A percentile compares a stretch with the other conserved stretches of the same genome.
Conservation (phyloP, 2,113 vertebrate genomes). For the Heterochromis multidens region DNA sequence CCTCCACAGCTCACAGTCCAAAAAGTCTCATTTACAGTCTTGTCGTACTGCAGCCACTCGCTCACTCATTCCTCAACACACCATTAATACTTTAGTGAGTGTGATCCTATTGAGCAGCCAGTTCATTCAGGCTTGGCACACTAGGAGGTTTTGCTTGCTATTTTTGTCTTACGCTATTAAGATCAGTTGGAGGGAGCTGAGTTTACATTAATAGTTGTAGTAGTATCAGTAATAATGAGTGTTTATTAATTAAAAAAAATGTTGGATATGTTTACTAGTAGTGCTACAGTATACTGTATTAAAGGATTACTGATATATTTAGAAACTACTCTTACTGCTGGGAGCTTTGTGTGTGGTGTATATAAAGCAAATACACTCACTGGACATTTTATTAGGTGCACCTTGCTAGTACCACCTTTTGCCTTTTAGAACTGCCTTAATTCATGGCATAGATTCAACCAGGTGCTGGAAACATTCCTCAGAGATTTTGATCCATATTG, state of each 20-base stretch:
- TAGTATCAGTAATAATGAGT: not conserved
- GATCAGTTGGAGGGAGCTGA: not conserved
- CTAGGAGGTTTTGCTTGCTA: not conserved
- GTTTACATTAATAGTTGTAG: not conserved
- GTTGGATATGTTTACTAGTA: not conserved
- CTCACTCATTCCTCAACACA: conserved; percentile 38
- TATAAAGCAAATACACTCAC: not conserved
- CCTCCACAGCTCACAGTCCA: not conserved
- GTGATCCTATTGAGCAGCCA: conserved; percentile 6
- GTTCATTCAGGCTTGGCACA: not conserved
- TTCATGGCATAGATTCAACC: not conserved
- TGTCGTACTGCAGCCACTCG: conserved; percentile 13
- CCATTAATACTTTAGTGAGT: conserved; percentile 57
- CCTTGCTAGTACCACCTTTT: not conserved
- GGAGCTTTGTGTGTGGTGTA: rapidly evolving
- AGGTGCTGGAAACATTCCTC: not conserved
- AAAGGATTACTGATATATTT: not conserved
- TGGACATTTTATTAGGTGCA: not conserved
- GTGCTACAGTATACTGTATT: not conserved
- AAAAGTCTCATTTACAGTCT: conserved; percentile 40
- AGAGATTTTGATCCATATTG: not conserved
- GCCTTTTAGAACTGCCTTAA: not conserved
- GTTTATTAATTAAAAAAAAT: not conserved
- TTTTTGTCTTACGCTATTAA: not conserved
- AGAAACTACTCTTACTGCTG: not conserved